Conservation (phyloP, 2,113 vertebrate genomes). For the Macheiramphus alcinus region DNA sequence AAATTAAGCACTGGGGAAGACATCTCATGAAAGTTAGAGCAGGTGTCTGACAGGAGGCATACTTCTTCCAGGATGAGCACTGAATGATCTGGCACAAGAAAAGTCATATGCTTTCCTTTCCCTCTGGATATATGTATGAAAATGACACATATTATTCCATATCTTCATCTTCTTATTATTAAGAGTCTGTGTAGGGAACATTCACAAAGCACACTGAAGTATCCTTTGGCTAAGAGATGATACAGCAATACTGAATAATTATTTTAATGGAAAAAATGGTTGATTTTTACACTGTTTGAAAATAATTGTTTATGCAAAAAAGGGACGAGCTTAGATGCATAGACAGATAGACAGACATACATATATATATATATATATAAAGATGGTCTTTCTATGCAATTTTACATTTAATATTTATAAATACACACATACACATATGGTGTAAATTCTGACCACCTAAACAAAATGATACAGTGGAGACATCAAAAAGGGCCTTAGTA, state of each 20-base stretch:
- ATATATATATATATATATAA: background rate
- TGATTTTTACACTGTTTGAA: background rate
- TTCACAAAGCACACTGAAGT: background rate
- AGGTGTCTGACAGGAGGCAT: background rate
- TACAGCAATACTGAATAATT: background rate
- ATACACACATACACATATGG: too few species aligned
- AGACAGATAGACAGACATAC: fast-evolving
- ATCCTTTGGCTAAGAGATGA: background rate
- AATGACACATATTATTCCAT: background rate
- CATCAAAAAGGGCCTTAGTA: background rate
- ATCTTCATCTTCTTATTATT: background rate
- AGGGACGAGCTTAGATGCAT: fast-evolving
- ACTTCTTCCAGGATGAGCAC: background rate
- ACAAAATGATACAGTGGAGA: background rate
- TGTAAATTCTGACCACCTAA: background rate
- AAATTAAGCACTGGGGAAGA: background rate
- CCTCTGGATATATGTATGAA: background rate
- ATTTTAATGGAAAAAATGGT: background rate
- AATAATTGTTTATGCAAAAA: background rate
- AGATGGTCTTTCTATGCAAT: background rate
- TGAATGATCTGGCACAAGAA: background rate
- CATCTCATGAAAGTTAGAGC: background rate
- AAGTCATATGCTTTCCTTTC: background rate
- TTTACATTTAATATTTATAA: background rate
- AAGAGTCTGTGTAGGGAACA: background rate